Base-by-base conservation (phyloP, 2,888 invertebrate genomes). In the Gnatocerus cornutus region DNA sequence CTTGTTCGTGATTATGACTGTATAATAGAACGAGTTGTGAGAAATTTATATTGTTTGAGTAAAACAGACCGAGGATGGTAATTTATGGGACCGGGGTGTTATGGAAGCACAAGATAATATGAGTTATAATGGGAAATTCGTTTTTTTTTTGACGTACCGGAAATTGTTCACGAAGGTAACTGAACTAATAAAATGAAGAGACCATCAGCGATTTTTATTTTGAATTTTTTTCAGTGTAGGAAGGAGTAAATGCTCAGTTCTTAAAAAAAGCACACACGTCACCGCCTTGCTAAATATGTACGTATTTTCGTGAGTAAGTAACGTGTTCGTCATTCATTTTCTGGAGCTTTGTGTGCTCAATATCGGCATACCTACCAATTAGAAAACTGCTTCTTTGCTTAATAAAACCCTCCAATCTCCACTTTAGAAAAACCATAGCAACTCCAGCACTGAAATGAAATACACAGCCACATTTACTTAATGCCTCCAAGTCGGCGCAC, bases 401-500 rank as follows among this genome's bases (percentile, higher is more conserved):
- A 6, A 7, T 33, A 33, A 33, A 33, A 7, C 33, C 33, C n/a
- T 4, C 33, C n/a, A 33, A 2, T 4, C 6, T 33, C 33, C 2
- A n/a, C 7, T 33, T 5, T 29, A 4, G 7, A 4, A 29, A 29
- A 29, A 7, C 7, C 5, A 5, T 7, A 29, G 29, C 29, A 7
- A 29, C 4, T 29, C 7, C 29, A 5, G 29, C 4, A 29, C 7
- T 5, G 29, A 29, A 29, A 33, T 33, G 33, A 33, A 33, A 33
- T 33, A 33, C 33, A 7, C 9, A 33, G n/a, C 7, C 33, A 21
- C 33, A 33, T 33, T 33, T 4, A 33, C 33, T 33, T 33, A 33
- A 33, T 33, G 33, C 33, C 33, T n/a, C n/a, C 33, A 33, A 33
- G 50, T 37, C 50, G 48, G 7, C 21, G 39, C 45, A 27, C 52